Percentiles rank a stretch among this genome's conserved stretches.
Conservation (phyloP, 2,113 vertebrate species). For the Poecilia latipinna region DNA sequence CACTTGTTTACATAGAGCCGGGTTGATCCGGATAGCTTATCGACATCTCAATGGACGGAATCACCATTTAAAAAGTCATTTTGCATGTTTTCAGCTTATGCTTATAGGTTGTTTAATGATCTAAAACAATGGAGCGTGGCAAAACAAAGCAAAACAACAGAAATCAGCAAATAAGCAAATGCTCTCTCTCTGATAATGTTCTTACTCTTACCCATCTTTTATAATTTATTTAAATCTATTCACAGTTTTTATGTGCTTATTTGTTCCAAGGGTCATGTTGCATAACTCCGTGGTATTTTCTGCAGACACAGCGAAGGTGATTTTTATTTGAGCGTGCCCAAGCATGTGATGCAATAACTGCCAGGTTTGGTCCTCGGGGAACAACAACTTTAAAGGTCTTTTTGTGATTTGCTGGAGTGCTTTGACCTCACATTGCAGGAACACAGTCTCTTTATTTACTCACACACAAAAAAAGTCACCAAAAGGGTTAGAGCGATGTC, state of each 20-base stretch:
- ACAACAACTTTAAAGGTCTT: conserved; percentile 54
- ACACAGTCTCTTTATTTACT: background rate
- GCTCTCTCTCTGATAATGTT: conserved; percentile 12
- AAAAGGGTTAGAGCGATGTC: conserved; percentile 36
- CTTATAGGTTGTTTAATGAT: too few species aligned
- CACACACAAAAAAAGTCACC: background rate
- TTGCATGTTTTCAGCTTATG: too few species aligned
- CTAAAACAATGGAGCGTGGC: too few species aligned
- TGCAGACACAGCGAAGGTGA: conserved; percentile 27
- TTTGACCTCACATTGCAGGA: conserved; percentile 28
- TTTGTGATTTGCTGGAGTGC: conserved; percentile 41
- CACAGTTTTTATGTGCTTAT: conserved; percentile 23
- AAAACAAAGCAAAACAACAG: background rate
- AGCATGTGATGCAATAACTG: conserved; percentile 49
- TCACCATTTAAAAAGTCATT: too few species aligned
- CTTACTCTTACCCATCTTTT: background rate
- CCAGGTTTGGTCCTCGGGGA: conserved; percentile 56
- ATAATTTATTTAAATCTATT: conserved; percentile 22
- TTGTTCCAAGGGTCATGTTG: conserved; percentile 53
- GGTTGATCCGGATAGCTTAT: too few species aligned
- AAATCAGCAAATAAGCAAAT: background rate
- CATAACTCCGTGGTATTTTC: conserved; percentile 62
- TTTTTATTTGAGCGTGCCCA: conserved; percentile 25
- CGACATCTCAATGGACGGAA: too few species aligned
- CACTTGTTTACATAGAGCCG: too few species aligned